These are phyloP conservation scores for Cyclophora punctaria DNA, from an alignment of 2,888 invertebrate genomes.

Conservation along the genomic window DNA sequence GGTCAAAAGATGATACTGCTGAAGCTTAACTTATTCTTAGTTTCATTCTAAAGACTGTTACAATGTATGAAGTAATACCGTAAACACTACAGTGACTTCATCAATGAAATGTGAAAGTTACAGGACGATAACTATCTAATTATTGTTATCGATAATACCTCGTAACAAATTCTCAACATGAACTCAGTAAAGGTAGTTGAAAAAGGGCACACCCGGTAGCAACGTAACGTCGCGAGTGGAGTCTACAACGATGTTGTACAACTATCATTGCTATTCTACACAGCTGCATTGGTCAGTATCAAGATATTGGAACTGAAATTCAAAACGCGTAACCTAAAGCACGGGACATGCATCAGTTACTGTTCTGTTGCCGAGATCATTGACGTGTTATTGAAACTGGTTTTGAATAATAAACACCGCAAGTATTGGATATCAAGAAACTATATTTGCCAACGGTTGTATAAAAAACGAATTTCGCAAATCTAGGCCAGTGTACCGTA, in stretches of 20 bases:
- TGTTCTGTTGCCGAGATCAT: too few relatives aligned
- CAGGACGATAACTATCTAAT: too few relatives aligned
- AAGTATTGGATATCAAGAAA: neutral
- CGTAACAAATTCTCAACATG: slow-evolving; percentile 9
- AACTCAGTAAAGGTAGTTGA: slow-evolving; percentile 11
- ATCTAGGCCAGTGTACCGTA: slow-evolving; percentile 32
- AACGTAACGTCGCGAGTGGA: slow-evolving; percentile 21
- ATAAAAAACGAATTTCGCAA: slow-evolving; percentile 8
- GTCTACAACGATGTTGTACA: slow-evolving; percentile 14
- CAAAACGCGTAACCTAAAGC: neutral
- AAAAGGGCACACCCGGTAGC: slow-evolving; percentile 13
- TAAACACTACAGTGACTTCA: too few relatives aligned
- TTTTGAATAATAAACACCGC: too few relatives aligned
- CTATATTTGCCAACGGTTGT: slow-evolving; percentile 1
- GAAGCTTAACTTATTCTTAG: too few relatives aligned
- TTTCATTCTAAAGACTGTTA: too few relatives aligned
- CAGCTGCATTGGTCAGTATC: neutral
- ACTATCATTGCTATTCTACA: slow-evolving; percentile 10
- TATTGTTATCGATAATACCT: too few relatives aligned
- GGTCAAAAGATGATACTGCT: neutral
- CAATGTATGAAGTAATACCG: too few relatives aligned
- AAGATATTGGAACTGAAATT: slow-evolving; percentile 1
- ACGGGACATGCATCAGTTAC: too few relatives aligned
- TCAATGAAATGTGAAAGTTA: too few relatives aligned
- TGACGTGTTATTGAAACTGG: too few relatives aligned